Evolutionary conservation across 2,797 vertebrate species (phyloP), one percentile per base, ranked within the genome.

Genomic region (Glossophaga mutica): DNA sequence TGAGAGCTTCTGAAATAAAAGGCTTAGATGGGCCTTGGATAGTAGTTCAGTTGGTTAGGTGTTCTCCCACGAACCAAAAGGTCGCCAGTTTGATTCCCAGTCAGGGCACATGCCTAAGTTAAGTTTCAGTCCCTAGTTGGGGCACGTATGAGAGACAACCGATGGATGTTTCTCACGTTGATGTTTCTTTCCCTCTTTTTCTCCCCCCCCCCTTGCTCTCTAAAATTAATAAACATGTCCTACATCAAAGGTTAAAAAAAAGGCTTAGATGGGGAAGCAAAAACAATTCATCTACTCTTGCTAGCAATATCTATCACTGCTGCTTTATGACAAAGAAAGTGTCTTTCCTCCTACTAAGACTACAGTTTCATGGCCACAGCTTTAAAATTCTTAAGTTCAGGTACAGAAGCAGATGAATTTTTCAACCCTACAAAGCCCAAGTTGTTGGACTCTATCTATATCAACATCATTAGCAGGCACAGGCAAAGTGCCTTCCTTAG

Each of bases 1-100:
- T 95, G 95, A 97, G 79, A 97, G 90, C 79, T 79, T 84, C 86
- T 82, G 82, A 97, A 97, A 95, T 96, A 96, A 97, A 91, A 95
- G 86, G 18, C 79, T 96, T 91, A 65, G 42, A 83, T 70, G 42
- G 65, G 37, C 6, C 32, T 16, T 65, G 32, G 62, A 65, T 65
- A 32, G 8, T 65, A 18, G 32, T 6, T 65, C 15, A n/a, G 62
- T n/a, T 65, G 29, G 32, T 18, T 65, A 16, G 32, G 32, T 10
- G 6, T 65, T 65, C 62, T n/a, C 32, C 62, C 62, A 65, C 26
- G n/a, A 65, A 65, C 32, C 26, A 29, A n/a, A 65, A 65, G 62
- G 6, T 65, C 15, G 8, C 26, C 32, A n/a, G 29, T 65, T 65
- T 65, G 62, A 65, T 65, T 65, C 62, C 62, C 14, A 65, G 32